These are phyloP conservation scores for Xylota sylvarum DNA, from an alignment of 2,888 invertebrate species.

Conservation along the genomic window DNA sequence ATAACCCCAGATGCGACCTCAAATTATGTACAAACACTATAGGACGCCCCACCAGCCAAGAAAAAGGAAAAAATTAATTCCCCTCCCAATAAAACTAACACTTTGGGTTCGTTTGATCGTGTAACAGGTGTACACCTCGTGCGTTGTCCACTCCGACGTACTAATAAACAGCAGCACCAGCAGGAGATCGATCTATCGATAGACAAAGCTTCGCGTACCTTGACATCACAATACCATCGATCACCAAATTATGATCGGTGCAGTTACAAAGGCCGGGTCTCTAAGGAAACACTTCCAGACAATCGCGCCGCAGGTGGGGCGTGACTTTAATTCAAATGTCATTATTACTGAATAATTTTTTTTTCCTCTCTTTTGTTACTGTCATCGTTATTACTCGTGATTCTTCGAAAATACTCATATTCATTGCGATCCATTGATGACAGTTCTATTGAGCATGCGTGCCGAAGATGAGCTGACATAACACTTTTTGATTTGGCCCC, in stretches of 20 bases:
- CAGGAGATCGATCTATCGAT: conserved; percentile 60
- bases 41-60: conserved; percentile 46
- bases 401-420: not conserved
- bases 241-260: conserved; percentile 67
- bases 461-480: conserved; percentile 41
- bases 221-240: conserved; percentile 68
- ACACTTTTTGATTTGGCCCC: conserved; percentile 20
- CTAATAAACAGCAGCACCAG: conserved; percentile 66
- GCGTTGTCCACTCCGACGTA: not conserved
- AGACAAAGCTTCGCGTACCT: conserved; percentile 39
- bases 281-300: conserved; percentile 17
- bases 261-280: conserved; percentile 48
- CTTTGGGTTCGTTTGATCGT: conserved; percentile 55
- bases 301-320: conserved; percentile 45
- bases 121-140: conserved; percentile 63
- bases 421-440: conserved; percentile 31
- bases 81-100: conserved; percentile 72
- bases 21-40: conserved; percentile 44
- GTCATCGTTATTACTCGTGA: conserved; percentile 32
- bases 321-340: conserved; percentile 65
- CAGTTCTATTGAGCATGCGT: conserved; percentile 43
- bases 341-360: conserved; percentile 62
- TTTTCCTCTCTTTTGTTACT: conserved; percentile 28
- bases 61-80: conserved; percentile 55
- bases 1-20: conserved; percentile 57